Evolutionary conservation across 1,140 invertebrate species (phyloP).

Genomic region (Bombyx mori): ASM3026992v2 NC_085124.1:14770001-14770500

Average conservation of each 20-base stretch:
- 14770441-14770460: constrained; percentile 32
- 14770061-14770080: constrained; percentile 79
- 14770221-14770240: constrained; percentile 21
- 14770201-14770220: constrained; percentile 38
- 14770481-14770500: constrained; percentile 36
- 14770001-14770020: constrained; percentile 81
- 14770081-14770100: constrained; percentile 69
- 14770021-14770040: constrained; percentile 82
- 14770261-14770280: constrained; percentile 48
- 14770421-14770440: constrained; percentile 16
- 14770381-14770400: constrained; percentile 64
- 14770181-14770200: constrained; percentile 39
- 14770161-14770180: constrained; percentile 35
- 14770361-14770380: constrained; percentile 57
- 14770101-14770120: constrained; percentile 55
- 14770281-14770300: constrained; percentile 51
- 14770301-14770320: constrained; percentile 48
- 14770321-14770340: constrained; percentile 49
- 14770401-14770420: constrained; percentile 48
- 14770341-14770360: constrained; percentile 36
- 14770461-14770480: constrained; percentile 49
- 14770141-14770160: constrained; percentile 40
- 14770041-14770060: constrained; percentile 74
- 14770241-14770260: constrained; percentile 17
- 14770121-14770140: constrained; percentile 32